A percentile compares a stretch with the other conserved stretches of the same genome.
Evolutionary conservation across 2,113 vertebrate genomes (phyloP).

Genomic region (Myocastor coypus): DNA sequence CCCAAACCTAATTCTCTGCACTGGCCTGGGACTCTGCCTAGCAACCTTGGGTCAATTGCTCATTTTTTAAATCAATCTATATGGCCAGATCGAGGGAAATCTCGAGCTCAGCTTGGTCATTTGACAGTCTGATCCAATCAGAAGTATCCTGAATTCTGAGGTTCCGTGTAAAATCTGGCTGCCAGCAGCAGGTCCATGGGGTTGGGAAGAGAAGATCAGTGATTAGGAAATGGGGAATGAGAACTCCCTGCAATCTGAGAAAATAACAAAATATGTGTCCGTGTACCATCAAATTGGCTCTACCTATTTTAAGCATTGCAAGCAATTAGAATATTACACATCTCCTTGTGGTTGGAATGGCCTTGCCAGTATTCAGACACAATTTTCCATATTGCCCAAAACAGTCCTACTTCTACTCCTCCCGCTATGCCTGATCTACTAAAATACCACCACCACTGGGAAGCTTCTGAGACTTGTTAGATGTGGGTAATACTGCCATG

Average conservation of each 20-base stretch:
- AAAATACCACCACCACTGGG: not conserved
- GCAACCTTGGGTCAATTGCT: not conserved
- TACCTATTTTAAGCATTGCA: not conserved
- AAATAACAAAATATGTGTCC: not conserved
- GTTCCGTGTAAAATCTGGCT: not conserved
- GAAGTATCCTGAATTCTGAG: not conserved
- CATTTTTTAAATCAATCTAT: not conserved
- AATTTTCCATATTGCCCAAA: not conserved
- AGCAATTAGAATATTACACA: not conserved
- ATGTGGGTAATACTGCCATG: not conserved
- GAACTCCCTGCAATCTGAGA: not conserved
- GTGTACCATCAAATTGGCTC: not conserved
- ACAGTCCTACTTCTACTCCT: not conserved
- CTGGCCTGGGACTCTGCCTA: not conserved
- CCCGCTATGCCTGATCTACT: not conserved
- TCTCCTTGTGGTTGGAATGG: slow-evolving; percentile 18
- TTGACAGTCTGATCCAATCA: not conserved
- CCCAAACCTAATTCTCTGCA: not conserved
- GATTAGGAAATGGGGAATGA: not conserved
- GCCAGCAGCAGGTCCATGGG: not conserved
- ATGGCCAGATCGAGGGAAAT: not conserved
- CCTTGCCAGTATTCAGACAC: slow-evolving; percentile 28
- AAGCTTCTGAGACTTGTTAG: not conserved
- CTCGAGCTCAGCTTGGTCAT: not conserved
- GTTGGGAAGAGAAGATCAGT: not conserved